Evolutionary conservation across 2,888 invertebrate species (phyloP).

Genomic region (Rhaphigaster nebulosa): DNA sequence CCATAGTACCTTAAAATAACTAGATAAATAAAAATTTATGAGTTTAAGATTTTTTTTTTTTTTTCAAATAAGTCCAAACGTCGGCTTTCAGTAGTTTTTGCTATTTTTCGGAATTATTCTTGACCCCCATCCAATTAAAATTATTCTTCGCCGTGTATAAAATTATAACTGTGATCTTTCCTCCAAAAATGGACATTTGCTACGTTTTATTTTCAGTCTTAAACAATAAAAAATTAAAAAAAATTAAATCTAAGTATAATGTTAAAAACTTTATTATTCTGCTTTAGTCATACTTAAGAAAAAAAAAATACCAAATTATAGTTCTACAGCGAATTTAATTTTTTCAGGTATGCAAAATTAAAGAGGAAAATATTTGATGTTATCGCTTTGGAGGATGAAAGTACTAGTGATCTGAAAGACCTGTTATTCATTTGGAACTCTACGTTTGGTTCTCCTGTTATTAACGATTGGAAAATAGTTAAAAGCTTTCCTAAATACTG

Average conservation of each 20-base stretch:
- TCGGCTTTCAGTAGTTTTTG: too few species aligned
- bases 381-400: neutral
- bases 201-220: too few species aligned
- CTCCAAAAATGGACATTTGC: too few species aligned
- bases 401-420: neutral
- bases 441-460: neutral
- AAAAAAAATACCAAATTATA: neutral
- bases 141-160: too few species aligned
- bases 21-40: too few species aligned
- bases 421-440: neutral
- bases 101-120: too few species aligned
- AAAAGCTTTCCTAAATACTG: neutral
- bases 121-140: too few species aligned
- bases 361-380: neutral
- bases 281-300: neutral
- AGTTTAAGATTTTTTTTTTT: too few species aligned
- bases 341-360: neutral
- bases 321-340: constrained; percentile 29
- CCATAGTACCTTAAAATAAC: too few species aligned
- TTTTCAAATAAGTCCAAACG: too few species aligned
- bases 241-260: neutral
- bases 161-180: too few species aligned
- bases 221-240: neutral
- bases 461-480: neutral
- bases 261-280: neutral